Base-by-base conservation (phyloP, 2,797 vertebrate species). In the Gambelia wislizenii region DNA sequence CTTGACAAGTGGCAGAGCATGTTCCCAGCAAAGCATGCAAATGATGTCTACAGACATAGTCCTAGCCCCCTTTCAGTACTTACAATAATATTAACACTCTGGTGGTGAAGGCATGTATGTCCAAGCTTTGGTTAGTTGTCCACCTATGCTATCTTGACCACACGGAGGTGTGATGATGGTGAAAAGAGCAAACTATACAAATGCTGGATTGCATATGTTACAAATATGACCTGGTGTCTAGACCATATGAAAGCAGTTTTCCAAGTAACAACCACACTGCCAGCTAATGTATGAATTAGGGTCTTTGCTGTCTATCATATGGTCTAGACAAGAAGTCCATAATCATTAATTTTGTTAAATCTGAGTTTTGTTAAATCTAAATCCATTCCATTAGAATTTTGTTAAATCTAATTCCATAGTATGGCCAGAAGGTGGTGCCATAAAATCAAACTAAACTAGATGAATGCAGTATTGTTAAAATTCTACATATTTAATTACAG, bases 381-480 rank as follows among this genome's bases (percentile, higher is more conserved):
- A n/a, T n/a, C n/a, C n/a, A n/a, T n/a, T n/a, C n/a, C n/a, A n/a
- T n/a, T n/a, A n/a, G 30, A 64, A 16, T 69, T 72, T 69, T 82
- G 44, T 54, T 81, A 47, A 69, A 52, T 56, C 36, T 89, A 54
- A 75, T 83, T 82, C 76, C 67, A 77, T 14, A 69, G 36, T 82
- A 76, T 86, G 78, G 20, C 89, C 89, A 86, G 79, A 86, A 86
- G 89, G 61, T 89, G 89, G 84, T 86, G 79, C 78, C 69, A 86
- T 54, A 83, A 56, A 89, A 42, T 20, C 59, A 86, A 44, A 59
- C n/a, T 69, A 67, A 42, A 49, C 25, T 61, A 74, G 9, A 52
- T 27, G 4, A 16, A 4, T 9, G n/a, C n/a, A n/a, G n/a, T 14
- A 14, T 54, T 64, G 30, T 39, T 59, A 80, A 33, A 81, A 81